Percentiles rank a stretch among this genome's conserved stretches.
These are phyloP conservation scores for Pipistrellus kuhlii DNA, from an alignment of 2,797 vertebrate genomes.

Conservation along the genomic window DNA sequence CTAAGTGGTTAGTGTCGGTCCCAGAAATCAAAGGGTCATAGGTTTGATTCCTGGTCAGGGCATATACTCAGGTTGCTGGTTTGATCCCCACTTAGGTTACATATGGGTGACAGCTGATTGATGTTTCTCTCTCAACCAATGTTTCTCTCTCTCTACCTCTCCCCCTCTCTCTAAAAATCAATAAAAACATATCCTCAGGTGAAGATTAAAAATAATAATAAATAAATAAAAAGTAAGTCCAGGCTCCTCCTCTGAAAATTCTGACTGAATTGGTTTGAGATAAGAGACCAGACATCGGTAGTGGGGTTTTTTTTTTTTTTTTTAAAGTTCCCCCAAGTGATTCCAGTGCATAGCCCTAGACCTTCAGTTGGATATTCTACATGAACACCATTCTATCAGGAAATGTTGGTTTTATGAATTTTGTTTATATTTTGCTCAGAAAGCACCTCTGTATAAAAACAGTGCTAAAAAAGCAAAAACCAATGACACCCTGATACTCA, in stretches of 20 bases:
- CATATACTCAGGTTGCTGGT: neutral
- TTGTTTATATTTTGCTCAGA: constrained; percentile 62
- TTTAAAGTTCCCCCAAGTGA: neutral
- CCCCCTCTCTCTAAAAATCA: neutral
- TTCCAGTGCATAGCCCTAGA: neutral
- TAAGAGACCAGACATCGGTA: neutral
- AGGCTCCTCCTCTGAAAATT: neutral
- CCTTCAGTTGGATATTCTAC: neutral
- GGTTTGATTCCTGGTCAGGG: neutral
- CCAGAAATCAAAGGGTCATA: neutral
- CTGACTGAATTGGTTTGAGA: constrained; percentile 28
- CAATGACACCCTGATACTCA: neutral
- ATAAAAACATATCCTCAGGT: neutral
- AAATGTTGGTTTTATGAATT: neutral
- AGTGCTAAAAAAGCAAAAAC: constrained; percentile 31
- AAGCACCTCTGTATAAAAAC: neutral
- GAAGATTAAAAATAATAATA: neutral
- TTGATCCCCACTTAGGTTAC: neutral
- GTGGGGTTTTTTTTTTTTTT: neutral
- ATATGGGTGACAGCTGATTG: neutral
- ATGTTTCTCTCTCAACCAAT: neutral
- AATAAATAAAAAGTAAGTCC: neutral
- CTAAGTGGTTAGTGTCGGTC: neutral
- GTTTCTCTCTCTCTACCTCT: neutral
- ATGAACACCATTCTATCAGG: neutral